These are phyloP conservation scores for Etheostoma spectabile DNA, from an alignment of 2,113 vertebrate species.

Conservation along the genomic window DNA sequence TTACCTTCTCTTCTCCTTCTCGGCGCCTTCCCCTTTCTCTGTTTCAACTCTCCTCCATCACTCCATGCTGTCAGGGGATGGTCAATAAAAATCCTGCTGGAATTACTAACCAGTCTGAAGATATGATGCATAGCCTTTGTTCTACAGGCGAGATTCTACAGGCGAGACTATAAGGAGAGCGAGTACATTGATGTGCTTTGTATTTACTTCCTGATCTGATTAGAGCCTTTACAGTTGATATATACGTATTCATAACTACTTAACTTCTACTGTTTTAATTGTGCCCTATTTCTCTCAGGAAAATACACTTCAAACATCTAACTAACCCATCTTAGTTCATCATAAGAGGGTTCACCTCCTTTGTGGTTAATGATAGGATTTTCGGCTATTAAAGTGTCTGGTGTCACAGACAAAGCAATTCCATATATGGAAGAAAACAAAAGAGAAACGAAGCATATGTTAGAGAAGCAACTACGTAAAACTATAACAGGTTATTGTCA, in stretches of 20 bases:
- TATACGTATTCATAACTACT: not conserved
- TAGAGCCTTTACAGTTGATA: not conserved
- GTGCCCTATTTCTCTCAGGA: not conserved
- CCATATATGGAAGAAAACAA: not conserved
- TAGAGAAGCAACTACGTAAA: not conserved
- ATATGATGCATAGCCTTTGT: constrained; percentile 12
- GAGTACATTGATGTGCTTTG: constrained; percentile 7
- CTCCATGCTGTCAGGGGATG: constrained; percentile 9
- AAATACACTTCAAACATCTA: not conserved
- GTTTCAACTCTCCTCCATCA: constrained; percentile 22
- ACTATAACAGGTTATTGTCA: not conserved
- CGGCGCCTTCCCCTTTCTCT: not conserved
- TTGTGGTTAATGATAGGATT: not conserved
- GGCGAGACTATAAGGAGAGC: not conserved
- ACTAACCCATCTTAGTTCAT: not conserved
- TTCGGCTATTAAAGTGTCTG: not conserved
- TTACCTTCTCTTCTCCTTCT: not conserved
- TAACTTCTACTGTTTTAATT: not conserved
- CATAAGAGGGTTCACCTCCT: not conserved
- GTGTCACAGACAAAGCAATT: not conserved
- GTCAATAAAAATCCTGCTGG: constrained; percentile 30
- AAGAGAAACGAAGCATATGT: not conserved
- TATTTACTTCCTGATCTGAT: constrained; percentile 11
- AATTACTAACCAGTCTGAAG: constrained; percentile 28
- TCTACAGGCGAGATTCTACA: too few species aligned